These are phyloP conservation scores for Podargus strigoides DNA, from an alignment of 2,797 vertebrate genomes.

Conservation along the genomic window DNA sequence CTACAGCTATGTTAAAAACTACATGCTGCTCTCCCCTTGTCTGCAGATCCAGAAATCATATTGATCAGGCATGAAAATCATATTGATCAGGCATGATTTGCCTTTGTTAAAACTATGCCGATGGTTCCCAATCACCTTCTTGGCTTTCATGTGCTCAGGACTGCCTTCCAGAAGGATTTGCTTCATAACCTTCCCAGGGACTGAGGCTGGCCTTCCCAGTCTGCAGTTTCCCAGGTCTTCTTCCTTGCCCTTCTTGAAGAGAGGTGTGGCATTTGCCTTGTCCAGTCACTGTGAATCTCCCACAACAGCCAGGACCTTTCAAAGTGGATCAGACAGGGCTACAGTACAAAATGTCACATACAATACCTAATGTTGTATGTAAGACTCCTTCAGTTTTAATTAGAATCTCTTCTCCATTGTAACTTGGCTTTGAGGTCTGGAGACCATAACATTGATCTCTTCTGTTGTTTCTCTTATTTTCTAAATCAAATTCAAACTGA, in stretches of 20 bases:
- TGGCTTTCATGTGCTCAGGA: background rate
- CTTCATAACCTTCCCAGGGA: background rate
- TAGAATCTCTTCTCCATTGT: background rate
- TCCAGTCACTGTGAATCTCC: background rate
- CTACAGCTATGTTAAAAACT: rapidly evolving
- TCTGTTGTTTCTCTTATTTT: background rate
- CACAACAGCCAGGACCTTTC: background rate
- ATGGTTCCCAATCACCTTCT: background rate
- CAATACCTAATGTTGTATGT: background rate
- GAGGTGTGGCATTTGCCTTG: background rate
- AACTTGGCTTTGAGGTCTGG: background rate
- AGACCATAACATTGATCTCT: background rate
- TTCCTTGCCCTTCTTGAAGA: background rate
- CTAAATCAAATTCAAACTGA: background rate
- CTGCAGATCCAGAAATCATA: background rate
- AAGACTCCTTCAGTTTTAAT: background rate
- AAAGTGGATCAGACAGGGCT: background rate
- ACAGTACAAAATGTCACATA: background rate
- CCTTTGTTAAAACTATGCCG: background rate
- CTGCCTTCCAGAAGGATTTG: background rate
- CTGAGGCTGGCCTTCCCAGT: background rate
- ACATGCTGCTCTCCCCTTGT: background rate
- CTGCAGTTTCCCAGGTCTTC: background rate
- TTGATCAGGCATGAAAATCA: background rate
- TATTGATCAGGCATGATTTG: background rate